Evolutionary conservation across 2,888 invertebrate species (phyloP).

Genomic region (Portevinia maculata): DNA sequence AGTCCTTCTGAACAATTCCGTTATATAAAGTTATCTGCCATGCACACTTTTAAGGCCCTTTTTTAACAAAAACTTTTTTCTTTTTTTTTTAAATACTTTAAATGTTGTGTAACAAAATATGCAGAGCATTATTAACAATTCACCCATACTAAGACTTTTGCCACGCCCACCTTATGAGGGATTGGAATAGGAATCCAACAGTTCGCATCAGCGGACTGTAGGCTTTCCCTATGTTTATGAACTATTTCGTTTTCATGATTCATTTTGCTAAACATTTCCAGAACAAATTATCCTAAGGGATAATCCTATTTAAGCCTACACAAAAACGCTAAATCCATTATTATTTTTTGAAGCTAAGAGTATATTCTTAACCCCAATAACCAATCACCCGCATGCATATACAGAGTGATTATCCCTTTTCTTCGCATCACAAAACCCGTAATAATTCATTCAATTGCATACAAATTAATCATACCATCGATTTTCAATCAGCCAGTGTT

Average conservation of each 20-base stretch:
- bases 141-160: too few relatives aligned
- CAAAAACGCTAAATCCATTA: constrained; percentile 12
- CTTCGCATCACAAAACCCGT: constrained; percentile 16
- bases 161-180: too few relatives aligned
- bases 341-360: constrained; percentile 10
- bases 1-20: too few relatives aligned
- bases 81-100: too few relatives aligned
- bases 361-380: constrained; percentile 6
- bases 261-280: constrained; percentile 6
- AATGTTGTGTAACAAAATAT: too few relatives aligned
- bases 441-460: constrained; percentile 64
- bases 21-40: too few relatives aligned
- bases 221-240: too few relatives aligned
- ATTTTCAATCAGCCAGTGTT: constrained; percentile 72
- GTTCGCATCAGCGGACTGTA: too few relatives aligned
- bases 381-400: constrained; percentile 11
- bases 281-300: constrained; percentile 39
- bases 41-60: too few relatives aligned
- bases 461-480: constrained; percentile 71
- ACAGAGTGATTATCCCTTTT: constrained; percentile 51
- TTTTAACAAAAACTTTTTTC: too few relatives aligned
- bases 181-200: too few relatives aligned
- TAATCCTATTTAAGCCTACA: constrained; percentile 25
- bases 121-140: too few relatives aligned
- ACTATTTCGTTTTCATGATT: neutral